phyloP scores from a whole-genome alignment of 2,797 vertebrate species.

The Epinephelus malabaricus region DNA sequence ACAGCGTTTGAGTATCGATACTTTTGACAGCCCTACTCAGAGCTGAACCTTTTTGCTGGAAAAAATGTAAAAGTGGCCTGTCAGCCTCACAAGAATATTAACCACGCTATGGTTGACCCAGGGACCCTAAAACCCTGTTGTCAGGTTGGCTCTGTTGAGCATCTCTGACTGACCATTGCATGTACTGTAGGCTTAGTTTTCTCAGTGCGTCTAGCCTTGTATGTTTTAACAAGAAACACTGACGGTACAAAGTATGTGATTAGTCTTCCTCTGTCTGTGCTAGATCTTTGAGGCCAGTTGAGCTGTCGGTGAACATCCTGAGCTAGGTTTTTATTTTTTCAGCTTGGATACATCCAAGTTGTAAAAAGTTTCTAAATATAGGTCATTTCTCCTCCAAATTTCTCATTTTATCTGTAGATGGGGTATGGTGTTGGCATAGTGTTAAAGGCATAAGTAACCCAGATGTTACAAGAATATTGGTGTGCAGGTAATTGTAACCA shows the following conservation, averaged over 20 bases:
- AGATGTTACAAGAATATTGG: background rate
- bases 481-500: background rate
- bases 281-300: slow-evolving; percentile 4
- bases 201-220: background rate
- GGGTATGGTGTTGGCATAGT: background rate
- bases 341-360: background rate
- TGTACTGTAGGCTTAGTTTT: slow-evolving; percentile 6
- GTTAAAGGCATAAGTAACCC: slow-evolving; percentile 3
- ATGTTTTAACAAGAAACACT: background rate
- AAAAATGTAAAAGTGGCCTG: background rate
- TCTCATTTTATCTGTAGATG: background rate
- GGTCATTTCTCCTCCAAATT: background rate
- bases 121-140: background rate
- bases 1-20: too few relatives aligned
- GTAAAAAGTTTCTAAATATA: background rate
- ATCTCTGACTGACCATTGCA: slow-evolving; percentile 1
- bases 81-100: background rate
- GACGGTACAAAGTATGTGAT: background rate
- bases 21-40: background rate
- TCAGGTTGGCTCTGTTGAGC: background rate
- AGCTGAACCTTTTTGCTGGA: background rate
- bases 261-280: background rate
- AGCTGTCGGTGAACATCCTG: background rate
- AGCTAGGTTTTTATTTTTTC: background rate
- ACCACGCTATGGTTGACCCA: background rate